A percentile compares a stretch with the other conserved stretches of the same genome.
phyloP scores from a whole-genome alignment of 2,113 vertebrate genomes.

The Chaetura pelagica region DNA sequence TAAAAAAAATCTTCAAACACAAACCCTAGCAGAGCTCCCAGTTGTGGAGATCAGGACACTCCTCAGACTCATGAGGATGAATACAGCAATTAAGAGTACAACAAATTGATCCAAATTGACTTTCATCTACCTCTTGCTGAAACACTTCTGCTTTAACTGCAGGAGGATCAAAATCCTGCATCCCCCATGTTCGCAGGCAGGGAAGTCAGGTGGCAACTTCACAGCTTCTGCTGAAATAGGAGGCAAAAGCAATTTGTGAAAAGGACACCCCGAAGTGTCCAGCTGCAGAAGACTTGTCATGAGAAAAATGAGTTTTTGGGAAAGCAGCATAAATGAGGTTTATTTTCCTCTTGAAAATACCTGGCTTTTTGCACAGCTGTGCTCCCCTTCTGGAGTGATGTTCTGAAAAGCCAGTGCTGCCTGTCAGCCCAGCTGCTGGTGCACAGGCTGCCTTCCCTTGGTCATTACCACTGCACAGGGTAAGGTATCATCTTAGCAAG shows the following conservation, averaged over 20 bases:
- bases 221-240: neutral
- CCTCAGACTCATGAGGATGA: neutral
- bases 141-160: neutral
- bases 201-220: neutral
- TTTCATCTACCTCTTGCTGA: neutral
- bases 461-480: too few relatives aligned
- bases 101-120: neutral
- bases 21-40: neutral
- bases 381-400: too few relatives aligned
- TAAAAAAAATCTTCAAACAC: neutral
- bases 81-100: neutral
- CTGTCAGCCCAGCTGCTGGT: too few relatives aligned
- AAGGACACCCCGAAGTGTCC: neutral
- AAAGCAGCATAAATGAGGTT: neutral
- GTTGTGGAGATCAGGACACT: neutral
- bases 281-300: neutral
- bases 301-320: neutral
- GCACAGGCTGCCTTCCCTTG: rapidly evolving
- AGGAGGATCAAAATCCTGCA: neutral
- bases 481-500: too few relatives aligned
- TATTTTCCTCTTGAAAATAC: neutral
- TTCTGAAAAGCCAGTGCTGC: neutral
- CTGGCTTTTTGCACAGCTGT: rapidly evolving
- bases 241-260: neutral
- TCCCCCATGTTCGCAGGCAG: rapidly evolving